phyloP scores from a whole-genome alignment of 2,888 invertebrate species.

The Syritta pipiens region DNA sequence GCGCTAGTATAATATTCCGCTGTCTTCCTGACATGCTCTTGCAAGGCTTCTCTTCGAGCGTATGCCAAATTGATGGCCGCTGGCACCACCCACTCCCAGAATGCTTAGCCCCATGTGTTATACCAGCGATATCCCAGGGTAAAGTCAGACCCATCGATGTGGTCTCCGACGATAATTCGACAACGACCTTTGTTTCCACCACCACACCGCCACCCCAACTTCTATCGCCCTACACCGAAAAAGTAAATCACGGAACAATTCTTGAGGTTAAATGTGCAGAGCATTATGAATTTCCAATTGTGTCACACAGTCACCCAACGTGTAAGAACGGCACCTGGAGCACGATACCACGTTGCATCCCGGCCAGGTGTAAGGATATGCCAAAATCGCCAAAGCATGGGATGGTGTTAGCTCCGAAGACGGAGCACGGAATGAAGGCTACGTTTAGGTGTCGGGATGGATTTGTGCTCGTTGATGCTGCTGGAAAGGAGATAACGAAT shows the following conservation, averaged over 20 bases:
- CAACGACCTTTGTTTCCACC: conserved; percentile 73
- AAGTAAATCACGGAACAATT: conserved; percentile 83
- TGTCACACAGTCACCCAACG: conserved; percentile 86
- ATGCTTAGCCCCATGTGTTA: conserved; percentile 96
- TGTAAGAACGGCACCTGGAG: conserved; percentile 99
- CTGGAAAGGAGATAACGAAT: conserved; percentile 79
- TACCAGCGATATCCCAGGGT: conserved; percentile 92
- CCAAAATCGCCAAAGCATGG: conserved; percentile 94
- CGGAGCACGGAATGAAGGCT: conserved; percentile 98
- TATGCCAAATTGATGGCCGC: conserved; percentile 95
- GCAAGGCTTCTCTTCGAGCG: conserved; percentile 92
- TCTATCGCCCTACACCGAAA: conserved; percentile 75
- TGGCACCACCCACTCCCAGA: conserved; percentile 96
- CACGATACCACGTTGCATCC: conserved; percentile 91
- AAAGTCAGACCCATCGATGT: conserved; percentile 83
- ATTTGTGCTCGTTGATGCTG: conserved; percentile 87
- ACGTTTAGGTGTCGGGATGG: conserved; percentile 96
- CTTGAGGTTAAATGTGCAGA: conserved; percentile 90
- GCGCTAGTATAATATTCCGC: conserved; percentile 94
- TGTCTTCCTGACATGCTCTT: conserved; percentile 95
- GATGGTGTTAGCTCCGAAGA: conserved; percentile 97
- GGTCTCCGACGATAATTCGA: conserved; percentile 77
- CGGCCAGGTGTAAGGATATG: conserved; percentile 90
- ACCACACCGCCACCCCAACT: conserved; percentile 77
- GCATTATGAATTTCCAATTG: conserved; percentile 90